Evolutionary conservation across 2,113 vertebrate species (phyloP).

Genomic region (Hypanus sabinus): DNA sequence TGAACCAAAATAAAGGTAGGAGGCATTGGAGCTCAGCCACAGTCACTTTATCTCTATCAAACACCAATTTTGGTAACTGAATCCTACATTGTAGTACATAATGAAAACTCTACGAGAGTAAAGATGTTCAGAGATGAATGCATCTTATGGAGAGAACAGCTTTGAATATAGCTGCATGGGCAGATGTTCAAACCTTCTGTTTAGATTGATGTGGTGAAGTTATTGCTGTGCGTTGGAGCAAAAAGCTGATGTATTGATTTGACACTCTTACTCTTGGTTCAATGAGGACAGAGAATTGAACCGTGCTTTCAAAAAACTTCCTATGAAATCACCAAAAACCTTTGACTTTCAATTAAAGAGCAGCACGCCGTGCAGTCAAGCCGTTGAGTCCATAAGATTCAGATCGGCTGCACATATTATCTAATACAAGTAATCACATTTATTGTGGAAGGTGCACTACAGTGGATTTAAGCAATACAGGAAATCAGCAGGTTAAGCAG

Average conservation of each 20-base stretch:
- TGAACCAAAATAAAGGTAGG: neutral
- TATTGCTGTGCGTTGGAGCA: neutral
- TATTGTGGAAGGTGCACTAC: too few species aligned
- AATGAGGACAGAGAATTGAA: neutral
- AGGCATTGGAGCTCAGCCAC: neutral
- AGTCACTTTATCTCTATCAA: neutral
- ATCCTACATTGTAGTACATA: neutral
- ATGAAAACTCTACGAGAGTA: neutral
- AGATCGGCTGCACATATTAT: too few species aligned
- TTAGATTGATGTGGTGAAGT: neutral
- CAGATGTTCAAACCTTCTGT: too few species aligned
- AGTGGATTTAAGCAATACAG: too few species aligned
- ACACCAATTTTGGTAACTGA: neutral
- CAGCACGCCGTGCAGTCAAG: neutral
- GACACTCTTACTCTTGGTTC: neutral
- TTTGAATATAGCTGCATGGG: too few species aligned
- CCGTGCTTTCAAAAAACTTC: neutral
- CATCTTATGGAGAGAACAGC: neutral
- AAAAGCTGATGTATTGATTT: too few species aligned
- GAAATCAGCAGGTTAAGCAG: too few species aligned
- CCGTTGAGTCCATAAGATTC: too few species aligned
- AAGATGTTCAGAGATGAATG: neutral
- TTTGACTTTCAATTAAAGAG: neutral
- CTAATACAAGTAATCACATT: too few species aligned
- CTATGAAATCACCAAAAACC: neutral